These are phyloP conservation scores for Pyrrhura leucotis DNA, from an alignment of 2,797 vertebrate species.

Conservation along the genomic window DNA sequence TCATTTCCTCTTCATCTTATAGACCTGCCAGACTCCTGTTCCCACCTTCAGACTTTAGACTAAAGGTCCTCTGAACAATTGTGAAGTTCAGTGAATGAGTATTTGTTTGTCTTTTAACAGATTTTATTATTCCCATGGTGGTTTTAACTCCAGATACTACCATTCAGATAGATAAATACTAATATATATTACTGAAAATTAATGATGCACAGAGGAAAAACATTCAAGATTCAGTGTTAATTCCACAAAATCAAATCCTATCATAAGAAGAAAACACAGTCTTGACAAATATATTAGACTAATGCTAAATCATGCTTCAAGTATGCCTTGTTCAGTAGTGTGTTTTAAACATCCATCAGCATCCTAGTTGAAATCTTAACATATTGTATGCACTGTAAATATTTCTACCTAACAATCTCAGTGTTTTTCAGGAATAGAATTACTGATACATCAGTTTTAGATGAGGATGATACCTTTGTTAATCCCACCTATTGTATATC, in stretches of 20 bases:
- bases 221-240: background rate
- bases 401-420: background rate
- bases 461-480: background rate
- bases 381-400: background rate
- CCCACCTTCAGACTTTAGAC: background rate
- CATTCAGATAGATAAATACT: background rate
- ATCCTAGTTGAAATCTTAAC: background rate
- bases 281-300: background rate
- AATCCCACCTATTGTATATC: background rate
- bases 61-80: background rate
- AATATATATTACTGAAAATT: background rate
- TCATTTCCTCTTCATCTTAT: background rate
- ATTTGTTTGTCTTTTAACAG: background rate
- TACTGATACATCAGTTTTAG: background rate
- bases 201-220: background rate
- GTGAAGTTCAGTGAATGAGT: background rate
- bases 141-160: background rate
- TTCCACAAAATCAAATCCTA: background rate
- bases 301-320: background rate
- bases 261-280: background rate
- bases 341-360: background rate
- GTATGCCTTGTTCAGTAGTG: background rate
- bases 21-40: background rate
- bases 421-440: background rate
- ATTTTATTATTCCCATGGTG: background rate